Conservation (phyloP, 2,888 invertebrate species). For the Drosophila helvetica region DNA sequence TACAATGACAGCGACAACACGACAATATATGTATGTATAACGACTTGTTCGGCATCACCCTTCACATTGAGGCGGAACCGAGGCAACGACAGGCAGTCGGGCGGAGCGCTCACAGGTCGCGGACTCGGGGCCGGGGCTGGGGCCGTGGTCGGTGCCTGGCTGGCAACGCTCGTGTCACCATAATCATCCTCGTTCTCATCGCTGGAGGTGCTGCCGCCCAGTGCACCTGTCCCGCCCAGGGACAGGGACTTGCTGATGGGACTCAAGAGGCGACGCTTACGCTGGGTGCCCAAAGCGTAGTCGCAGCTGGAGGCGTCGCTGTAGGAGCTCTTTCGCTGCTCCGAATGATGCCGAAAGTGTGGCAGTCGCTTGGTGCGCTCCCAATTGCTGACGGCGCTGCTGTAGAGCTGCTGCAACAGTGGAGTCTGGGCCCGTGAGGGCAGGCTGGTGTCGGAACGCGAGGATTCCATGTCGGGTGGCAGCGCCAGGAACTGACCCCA, state of each 20-base stretch:
- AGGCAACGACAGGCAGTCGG: conserved; percentile 60
- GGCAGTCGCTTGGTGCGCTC: conserved; percentile 76
- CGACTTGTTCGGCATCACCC: conserved; percentile 62
- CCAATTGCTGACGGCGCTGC: conserved; percentile 82
- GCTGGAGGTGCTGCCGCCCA: conserved; percentile 59
- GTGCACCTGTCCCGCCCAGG: conserved; percentile 46
- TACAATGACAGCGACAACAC: conserved; percentile 19
- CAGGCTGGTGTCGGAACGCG: conserved; percentile 70
- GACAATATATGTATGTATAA: conserved; percentile 12
- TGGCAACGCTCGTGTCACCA: conserved; percentile 23
- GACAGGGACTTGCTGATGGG: conserved; percentile 72
- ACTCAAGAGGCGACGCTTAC: conserved; percentile 53
- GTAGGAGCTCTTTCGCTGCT: conserved; percentile 42
- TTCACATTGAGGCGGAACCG: conserved; percentile 71
- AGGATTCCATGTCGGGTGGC: conserved; percentile 54
- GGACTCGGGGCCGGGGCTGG: neutral
- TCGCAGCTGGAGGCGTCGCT: conserved; percentile 69
- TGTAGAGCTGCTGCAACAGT: conserved; percentile 85
- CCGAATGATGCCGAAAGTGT: conserved; percentile 44
- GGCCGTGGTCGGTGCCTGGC: neutral
- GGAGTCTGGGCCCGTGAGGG: conserved; percentile 84
- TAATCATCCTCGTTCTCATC: conserved; percentile 66
- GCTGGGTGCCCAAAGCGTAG: conserved; percentile 22
- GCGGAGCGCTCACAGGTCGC: conserved; percentile 75
- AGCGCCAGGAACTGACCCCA: conserved; percentile 74